Conservation (phyloP, 2,797 vertebrate genomes). For the Capromys pilorides region DNA sequence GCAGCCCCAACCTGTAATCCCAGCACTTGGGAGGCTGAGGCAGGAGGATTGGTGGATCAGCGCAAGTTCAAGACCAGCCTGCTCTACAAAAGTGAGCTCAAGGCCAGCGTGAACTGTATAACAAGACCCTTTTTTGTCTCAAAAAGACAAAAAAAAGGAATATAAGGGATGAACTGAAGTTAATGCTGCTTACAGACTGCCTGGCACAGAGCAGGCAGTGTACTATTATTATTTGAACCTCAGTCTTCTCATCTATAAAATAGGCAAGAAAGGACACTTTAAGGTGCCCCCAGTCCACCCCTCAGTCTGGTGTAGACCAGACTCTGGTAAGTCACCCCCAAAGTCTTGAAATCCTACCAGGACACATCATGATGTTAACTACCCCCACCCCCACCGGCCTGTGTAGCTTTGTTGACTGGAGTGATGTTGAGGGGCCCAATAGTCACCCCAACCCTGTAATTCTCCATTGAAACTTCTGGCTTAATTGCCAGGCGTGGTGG, state of each 20-base stretch:
- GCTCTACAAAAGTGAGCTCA: no score
- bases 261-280: background rate
- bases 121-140: no score
- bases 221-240: background rate
- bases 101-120: no score
- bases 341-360: background rate
- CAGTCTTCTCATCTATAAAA: conserved; percentile 13
- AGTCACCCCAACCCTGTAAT: background rate
- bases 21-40: no score
- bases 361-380: no score
- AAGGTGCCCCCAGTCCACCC: background rate
- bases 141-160: background rate
- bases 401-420: background rate
- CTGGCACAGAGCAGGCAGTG: background rate
- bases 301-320: background rate
- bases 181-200: background rate
- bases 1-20: no score
- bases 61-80: no score
- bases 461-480: background rate
- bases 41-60: no score
- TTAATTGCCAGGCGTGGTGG: no score
- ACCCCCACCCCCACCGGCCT: no score
- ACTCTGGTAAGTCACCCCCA: background rate
- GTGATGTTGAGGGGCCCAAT: background rate
- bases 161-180: background rate